Evolutionary conservation across 2,113 vertebrate genomes (phyloP).

Genomic region (Sander lucioperca): DNA sequence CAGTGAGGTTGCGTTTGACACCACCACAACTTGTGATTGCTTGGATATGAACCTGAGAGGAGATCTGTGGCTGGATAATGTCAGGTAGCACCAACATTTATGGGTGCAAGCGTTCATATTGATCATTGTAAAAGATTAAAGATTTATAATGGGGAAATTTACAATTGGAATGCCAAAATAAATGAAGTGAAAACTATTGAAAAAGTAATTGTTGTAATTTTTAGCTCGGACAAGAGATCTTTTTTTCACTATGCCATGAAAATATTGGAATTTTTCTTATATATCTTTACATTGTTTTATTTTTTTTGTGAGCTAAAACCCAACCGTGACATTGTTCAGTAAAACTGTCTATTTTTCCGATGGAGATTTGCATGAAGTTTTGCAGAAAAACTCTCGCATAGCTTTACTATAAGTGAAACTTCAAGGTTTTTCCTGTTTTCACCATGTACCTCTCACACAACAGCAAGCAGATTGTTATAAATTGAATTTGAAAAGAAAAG

Average conservation of each 20-base stretch:
- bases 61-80: conserved; percentile 41
- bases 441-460: conserved; percentile 2
- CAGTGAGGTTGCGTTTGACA: conserved; percentile 53
- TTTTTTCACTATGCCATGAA: neutral
- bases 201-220: neutral
- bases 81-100: conserved; percentile 12
- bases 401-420: conserved; percentile 21
- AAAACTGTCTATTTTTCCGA: neutral
- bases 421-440: conserved; percentile 11
- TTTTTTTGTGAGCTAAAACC: conserved; percentile 11
- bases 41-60: conserved; percentile 37
- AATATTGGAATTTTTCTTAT: neutral
- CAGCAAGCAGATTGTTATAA: neutral
- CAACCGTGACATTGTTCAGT: neutral
- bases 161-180: neutral
- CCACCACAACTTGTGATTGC: conserved; percentile 47
- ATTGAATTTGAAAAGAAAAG: conserved; percentile 8
- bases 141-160: neutral
- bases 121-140: conserved; percentile 2
- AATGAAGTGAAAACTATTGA: neutral
- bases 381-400: neutral
- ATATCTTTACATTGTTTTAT: neutral
- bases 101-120: neutral
- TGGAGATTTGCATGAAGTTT: conserved; percentile 19
- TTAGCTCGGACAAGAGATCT: neutral